Base-by-base conservation (phyloP, 1,140 invertebrate species). In the Tyrophagus putrescentiae region DNA sequence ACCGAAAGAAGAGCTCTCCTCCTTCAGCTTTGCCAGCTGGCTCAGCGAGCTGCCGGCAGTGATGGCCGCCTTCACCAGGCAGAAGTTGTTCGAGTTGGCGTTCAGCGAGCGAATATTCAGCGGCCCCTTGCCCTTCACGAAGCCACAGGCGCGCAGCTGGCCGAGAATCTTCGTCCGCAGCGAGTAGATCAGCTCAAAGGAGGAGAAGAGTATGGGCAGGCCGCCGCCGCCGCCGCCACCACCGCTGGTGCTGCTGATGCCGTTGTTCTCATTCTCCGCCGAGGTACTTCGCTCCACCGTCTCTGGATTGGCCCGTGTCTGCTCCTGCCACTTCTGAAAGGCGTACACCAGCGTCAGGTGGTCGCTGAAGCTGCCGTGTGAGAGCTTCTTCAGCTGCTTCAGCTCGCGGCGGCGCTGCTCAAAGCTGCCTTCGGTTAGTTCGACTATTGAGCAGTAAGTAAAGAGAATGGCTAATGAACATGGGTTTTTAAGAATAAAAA, bases 31-130 rank as follows among this genome's bases (percentile, higher is more conserved):
- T 41, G 87, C 84, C 27, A 95, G 72, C 67, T 90, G 87, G 0
- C 91, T n/a, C 2, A 4, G 90, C 75, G 93, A 95, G 28, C 86
- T 74, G 3, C 89, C 90, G 28, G 83, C 84, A 50, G 82, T 80
- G 4, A 97, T 69, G 4, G 87, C 85, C 2, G 87, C 90, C 72
- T 95, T 96, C 0, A 96, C 83, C 13, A 93, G 78, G 16, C 85
- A 80, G 89, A 90, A 95, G 71, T 85, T 87, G 66, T 85, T 82
- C 1, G 89, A 87, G 73, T 92, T 87, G 0, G 76, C 71, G 73
- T 95, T 96, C 3, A 86, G 74, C 64, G 82, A 81, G 64, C 81
- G 74, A 28, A 89, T 83, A 67, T 85, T 83, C 1, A 84, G 79
- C 31, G 34, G 29, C 3, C 79, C 75, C 65, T 82, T 75, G 0